Conservation (phyloP, 2,797 vertebrate genomes). For the Denticeps clupeoides region DNA sequence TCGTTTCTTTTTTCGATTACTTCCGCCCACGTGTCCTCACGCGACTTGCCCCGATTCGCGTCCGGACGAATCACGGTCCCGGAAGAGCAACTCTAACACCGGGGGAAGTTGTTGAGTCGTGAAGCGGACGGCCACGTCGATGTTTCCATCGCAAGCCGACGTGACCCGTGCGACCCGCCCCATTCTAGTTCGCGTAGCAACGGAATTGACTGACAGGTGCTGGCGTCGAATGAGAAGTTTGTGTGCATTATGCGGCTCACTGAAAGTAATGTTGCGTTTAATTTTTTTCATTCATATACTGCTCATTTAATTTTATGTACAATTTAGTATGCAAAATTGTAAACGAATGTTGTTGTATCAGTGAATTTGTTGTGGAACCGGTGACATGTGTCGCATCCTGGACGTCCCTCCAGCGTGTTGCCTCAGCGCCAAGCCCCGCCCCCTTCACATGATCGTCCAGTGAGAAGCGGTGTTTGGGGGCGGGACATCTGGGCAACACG, state of each 20-base stretch:
- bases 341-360: too few species aligned
- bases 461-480: slow-evolving; percentile 38
- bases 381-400: too few species aligned
- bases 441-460: slow-evolving; percentile 34
- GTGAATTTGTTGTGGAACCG: too few species aligned
- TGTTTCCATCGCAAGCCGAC: slow-evolving; percentile 40
- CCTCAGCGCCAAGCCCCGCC: slow-evolving; percentile 2
- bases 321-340: too few species aligned
- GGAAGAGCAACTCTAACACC: slow-evolving; percentile 20
- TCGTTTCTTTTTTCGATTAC: too few species aligned
- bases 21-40: too few species aligned
- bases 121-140: slow-evolving; percentile 56
- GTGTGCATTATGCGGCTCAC: too few species aligned
- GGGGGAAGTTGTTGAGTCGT: not conserved
- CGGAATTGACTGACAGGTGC: slow-evolving; percentile 37
- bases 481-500: slow-evolving; percentile 14
- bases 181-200: slow-evolving; percentile 30
- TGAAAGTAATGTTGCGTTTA: too few species aligned
- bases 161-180: not conserved
- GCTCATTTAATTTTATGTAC: too few species aligned
- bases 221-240: slow-evolving; percentile 13
- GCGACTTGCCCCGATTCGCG: too few species aligned
- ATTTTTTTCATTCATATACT: too few species aligned
- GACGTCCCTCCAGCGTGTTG: too few species aligned
- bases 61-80: not conserved